phyloP scores from a whole-genome alignment of 2,113 vertebrate genomes.

The Thamnophis sirtalis region DNA sequence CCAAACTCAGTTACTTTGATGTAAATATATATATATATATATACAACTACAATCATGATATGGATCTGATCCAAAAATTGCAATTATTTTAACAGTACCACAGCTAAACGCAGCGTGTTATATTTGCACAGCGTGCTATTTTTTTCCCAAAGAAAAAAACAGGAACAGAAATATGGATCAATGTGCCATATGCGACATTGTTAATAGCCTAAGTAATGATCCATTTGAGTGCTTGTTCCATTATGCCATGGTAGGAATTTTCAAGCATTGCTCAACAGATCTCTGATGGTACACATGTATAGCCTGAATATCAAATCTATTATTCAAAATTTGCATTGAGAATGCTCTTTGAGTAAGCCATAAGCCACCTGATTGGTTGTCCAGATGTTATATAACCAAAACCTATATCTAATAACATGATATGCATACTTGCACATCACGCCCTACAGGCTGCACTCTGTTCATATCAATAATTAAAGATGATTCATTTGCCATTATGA shows the following conservation, averaged over 20 bases:
- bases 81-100: background rate
- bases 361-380: background rate
- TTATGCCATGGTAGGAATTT: background rate
- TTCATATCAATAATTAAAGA: background rate
- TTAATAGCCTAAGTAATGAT: background rate
- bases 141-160: constrained; percentile 10
- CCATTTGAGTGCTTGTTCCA: background rate
- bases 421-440: background rate
- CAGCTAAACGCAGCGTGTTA: rapidly evolving
- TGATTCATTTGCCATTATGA: background rate
- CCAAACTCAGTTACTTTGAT: background rate
- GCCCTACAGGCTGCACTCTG: background rate
- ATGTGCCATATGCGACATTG: background rate
- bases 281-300: background rate
- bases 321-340: background rate
- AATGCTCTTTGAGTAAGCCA: background rate
- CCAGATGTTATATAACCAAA: background rate
- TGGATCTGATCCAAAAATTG: background rate
- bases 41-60: background rate
- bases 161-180: background rate
- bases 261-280: background rate
- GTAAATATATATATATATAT: background rate
- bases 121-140: background rate
- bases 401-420: background rate
- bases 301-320: background rate